Percentiles rank a stretch among this genome's conserved stretches.
phyloP scores from a whole-genome alignment of 2,888 invertebrate genomes.

The Cryptocheilus praepositus region DNA sequence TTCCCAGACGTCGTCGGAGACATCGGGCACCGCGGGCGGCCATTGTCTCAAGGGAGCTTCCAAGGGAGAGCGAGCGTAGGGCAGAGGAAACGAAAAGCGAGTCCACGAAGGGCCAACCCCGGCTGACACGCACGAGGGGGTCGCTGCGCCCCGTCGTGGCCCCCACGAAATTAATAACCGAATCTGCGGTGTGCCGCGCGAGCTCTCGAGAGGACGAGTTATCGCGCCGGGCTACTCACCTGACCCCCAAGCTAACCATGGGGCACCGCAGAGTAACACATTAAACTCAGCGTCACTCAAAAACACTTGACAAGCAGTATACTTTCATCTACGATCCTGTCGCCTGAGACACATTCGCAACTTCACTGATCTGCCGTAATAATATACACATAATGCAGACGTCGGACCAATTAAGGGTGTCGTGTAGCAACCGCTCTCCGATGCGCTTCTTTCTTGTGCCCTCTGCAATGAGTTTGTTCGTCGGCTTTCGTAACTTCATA shows the following conservation, averaged over 20 bases:
- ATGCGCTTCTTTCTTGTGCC: no score
- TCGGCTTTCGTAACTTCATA: no score
- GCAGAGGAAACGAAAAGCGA: slow-evolving; percentile 1
- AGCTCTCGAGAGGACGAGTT: not conserved
- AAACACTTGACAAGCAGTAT: no score
- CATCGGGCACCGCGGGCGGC: slow-evolving; percentile 69
- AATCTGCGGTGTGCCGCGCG: slow-evolving; percentile 45
- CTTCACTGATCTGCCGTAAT: no score
- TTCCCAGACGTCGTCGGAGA: slow-evolving; percentile 73
- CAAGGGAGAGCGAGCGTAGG: slow-evolving; percentile 47
- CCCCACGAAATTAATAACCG: slow-evolving; percentile 66
- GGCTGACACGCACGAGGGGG: slow-evolving; percentile 67
- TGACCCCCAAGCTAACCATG: not conserved
- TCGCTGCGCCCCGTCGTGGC: slow-evolving; percentile 61
- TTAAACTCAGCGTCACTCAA: no score
- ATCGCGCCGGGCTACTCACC: not conserved
- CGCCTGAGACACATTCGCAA: no score
- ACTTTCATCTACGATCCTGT: no score
- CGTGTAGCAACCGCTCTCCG: no score
- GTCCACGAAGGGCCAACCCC: slow-evolving; percentile 32
- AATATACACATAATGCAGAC: no score
- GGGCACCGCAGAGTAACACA: slow-evolving; percentile 9
- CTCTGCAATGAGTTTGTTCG: no score
- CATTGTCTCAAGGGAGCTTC: slow-evolving; percentile 70
- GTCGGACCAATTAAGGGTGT: no score